Percentiles rank a stretch among this genome's conserved stretches.
Evolutionary conservation across 2,113 vertebrate species (phyloP).

Genomic region (Recurvirostra avosetta): DNA sequence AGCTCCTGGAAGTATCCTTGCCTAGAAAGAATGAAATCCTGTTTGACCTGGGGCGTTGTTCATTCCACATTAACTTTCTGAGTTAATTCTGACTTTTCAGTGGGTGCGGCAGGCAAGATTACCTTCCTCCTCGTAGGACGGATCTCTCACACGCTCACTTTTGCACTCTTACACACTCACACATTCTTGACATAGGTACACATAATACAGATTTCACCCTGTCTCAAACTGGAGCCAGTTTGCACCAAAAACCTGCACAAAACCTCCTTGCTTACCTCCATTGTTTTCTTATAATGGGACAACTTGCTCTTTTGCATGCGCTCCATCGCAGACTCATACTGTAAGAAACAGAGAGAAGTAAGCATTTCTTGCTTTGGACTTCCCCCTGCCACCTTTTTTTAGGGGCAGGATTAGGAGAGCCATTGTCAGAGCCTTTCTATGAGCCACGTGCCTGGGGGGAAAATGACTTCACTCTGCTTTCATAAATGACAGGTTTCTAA

Average conservation of each 20-base stretch:
- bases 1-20: neutral
- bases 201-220: neutral
- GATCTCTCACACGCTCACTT: neutral
- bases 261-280: constrained; percentile 80
- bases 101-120: neutral
- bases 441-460: neutral
- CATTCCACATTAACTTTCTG: neutral
- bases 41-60: neutral
- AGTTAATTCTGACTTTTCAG: neutral
- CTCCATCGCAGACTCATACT: constrained; percentile 91
- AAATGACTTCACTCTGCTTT: neutral
- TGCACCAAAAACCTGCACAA: neutral
- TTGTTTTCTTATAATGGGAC: constrained; percentile 87
- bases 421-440: neutral
- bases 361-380: neutral
- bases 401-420: neutral
- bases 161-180: neutral
- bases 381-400: neutral
- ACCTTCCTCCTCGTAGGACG: neutral
- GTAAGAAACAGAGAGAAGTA: constrained; percentile 31
- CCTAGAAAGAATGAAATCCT: neutral
- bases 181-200: neutral
- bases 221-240: neutral
- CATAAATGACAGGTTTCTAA: neutral
- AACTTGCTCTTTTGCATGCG: constrained; percentile 89